Percentiles rank a stretch among this genome's conserved stretches.
These are phyloP conservation scores for Macrochelys suwanniensis DNA, from an alignment of 2,797 vertebrate genomes.

Conservation along the genomic window DNA sequence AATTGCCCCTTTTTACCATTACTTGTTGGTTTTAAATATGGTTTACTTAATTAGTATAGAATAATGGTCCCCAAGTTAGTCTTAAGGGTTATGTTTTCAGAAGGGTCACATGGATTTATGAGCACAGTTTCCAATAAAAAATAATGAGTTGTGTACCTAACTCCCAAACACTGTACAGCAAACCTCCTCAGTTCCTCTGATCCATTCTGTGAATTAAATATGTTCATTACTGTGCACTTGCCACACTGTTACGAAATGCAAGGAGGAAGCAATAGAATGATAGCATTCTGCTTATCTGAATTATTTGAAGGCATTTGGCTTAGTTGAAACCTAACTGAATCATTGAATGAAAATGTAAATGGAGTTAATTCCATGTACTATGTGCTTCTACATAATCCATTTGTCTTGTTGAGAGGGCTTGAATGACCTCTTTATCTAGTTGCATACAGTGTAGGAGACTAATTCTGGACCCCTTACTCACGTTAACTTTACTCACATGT, in stretches of 20 bases:
- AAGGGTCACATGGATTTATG: constrained; percentile 44
- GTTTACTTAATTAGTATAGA: constrained; percentile 71
- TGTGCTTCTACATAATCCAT: not conserved
- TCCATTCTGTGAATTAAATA: constrained; percentile 35
- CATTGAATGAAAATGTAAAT: constrained; percentile 56
- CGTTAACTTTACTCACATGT: not conserved
- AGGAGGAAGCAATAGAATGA: constrained; percentile 27
- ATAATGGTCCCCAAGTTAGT: constrained; percentile 71
- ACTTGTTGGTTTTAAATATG: constrained; percentile 25
- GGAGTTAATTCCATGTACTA: constrained; percentile 3
- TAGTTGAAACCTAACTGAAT: constrained; percentile 53
- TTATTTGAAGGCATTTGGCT: constrained; percentile 66
- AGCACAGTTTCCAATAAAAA: constrained; percentile 52
- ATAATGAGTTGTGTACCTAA: constrained; percentile 18
- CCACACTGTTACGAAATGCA: constrained; percentile 26
- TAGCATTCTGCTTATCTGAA: constrained; percentile 52
- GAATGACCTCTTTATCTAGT: not conserved
- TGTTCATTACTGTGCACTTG: constrained; percentile 20
- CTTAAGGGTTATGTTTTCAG: constrained; percentile 20
- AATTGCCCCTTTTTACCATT: constrained; percentile 18
- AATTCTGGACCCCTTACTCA: not conserved
- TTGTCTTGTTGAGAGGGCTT: not conserved
- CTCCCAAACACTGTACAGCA: constrained; percentile 4
- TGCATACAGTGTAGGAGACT: not conserved
- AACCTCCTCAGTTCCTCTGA: constrained; percentile 7